phyloP scores from a whole-genome alignment of 2,888 invertebrate species.

The Epinotia ramella region DNA sequence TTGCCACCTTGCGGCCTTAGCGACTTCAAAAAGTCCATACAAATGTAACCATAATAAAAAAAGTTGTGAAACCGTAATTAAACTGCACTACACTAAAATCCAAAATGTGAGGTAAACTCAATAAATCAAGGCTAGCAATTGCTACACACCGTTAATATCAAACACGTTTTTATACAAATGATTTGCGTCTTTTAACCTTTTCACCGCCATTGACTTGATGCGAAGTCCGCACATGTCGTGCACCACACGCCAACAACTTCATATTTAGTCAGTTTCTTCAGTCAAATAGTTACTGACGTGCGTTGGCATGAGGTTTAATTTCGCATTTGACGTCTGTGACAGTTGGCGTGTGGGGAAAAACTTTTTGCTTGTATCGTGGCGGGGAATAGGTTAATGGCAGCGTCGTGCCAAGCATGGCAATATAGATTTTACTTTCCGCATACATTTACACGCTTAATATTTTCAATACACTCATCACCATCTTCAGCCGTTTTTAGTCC shows the following conservation, averaged over 20 bases:
- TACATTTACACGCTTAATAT: not conserved
- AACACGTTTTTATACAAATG: slow-evolving; percentile 4
- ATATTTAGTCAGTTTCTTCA: too few relatives aligned
- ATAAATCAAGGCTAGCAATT: slow-evolving; percentile 31
- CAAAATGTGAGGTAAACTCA: not conserved
- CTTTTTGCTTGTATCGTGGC: too few relatives aligned
- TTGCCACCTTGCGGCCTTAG: not conserved
- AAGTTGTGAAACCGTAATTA: slow-evolving; percentile 9
- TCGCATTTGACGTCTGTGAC: too few relatives aligned
- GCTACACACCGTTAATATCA: slow-evolving; percentile 7
- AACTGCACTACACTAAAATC: not conserved
- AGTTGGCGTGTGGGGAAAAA: too few relatives aligned
- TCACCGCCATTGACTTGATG: too few relatives aligned
- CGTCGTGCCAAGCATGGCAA: not conserved
- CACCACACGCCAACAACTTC: too few relatives aligned
- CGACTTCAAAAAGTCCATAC: not conserved
- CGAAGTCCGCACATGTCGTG: too few relatives aligned
- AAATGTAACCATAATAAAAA: not conserved
- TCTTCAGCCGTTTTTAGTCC: too few relatives aligned
- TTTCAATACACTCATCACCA: too few relatives aligned
- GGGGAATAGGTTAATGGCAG: not conserved
- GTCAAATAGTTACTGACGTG: too few relatives aligned
- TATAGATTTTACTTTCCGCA: not conserved
- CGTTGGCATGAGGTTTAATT: too few relatives aligned
- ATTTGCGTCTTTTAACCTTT: not conserved